Percentiles rank a stretch among this genome's conserved stretches.
Conservation (phyloP, 2,797 vertebrate genomes). For the Lepilemur ruficaudatus region DNA sequence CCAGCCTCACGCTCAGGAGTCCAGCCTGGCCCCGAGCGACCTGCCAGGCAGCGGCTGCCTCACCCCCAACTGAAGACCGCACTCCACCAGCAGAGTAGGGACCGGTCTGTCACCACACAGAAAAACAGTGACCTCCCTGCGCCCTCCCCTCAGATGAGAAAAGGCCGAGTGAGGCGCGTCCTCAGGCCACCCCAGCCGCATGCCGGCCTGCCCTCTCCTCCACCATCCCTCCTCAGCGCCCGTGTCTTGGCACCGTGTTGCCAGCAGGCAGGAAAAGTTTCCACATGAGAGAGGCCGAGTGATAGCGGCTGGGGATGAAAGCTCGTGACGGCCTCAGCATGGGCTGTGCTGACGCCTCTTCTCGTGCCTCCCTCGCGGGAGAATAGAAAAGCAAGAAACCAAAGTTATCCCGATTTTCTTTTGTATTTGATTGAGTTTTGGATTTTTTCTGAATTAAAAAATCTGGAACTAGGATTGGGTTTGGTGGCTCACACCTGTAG, state of each 20-base stretch:
- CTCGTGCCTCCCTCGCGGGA: fast-evolving
- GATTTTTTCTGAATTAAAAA: not conserved
- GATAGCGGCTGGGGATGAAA: fast-evolving
- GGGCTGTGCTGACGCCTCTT: not conserved
- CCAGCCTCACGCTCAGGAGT: fast-evolving
- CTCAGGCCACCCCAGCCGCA: fast-evolving
- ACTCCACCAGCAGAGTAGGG: fast-evolving
- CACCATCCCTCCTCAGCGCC: fast-evolving
- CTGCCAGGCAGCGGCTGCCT: not conserved
- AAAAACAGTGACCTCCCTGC: fast-evolving
- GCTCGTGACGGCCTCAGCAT: fast-evolving
- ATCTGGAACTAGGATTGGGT: not conserved
- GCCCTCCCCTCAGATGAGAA: not conserved
- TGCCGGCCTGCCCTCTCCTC: not conserved
- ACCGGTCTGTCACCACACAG: fast-evolving
- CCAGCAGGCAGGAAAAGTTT: not conserved
- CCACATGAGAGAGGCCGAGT: fast-evolving
- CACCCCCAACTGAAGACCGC: fast-evolving
- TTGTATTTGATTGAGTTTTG: fast-evolving
- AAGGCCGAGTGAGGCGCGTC: fast-evolving
- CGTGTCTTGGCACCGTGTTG: fast-evolving
- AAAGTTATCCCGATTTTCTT: fast-evolving
- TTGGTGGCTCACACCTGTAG: too few relatives aligned
- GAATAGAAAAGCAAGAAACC: too few relatives aligned
- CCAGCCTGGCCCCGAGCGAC: not conserved